A percentile compares a stretch with the other conserved stretches of the same genome.
phyloP scores from a whole-genome alignment of 2,113 vertebrate genomes.

The Ginglymostoma cirratum region DNA sequence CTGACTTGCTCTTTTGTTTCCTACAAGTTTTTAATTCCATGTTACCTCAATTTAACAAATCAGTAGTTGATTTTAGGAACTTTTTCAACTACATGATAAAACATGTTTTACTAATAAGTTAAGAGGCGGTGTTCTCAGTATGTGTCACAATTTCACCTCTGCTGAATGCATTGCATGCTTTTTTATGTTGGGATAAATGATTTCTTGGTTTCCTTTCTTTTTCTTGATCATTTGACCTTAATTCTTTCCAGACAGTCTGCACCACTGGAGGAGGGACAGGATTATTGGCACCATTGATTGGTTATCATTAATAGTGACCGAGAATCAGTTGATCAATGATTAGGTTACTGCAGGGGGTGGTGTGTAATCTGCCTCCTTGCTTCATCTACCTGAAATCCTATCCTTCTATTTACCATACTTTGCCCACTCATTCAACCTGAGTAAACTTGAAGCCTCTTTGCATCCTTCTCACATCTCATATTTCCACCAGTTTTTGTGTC shows the following conservation, averaged over 20 bases:
- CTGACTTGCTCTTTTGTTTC: neutral
- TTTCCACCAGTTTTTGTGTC: too few species aligned
- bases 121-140: neutral
- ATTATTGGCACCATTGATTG: neutral
- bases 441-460: too few species aligned
- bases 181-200: neutral
- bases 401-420: too few species aligned
- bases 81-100: neutral
- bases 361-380: neutral
- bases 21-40: neutral
- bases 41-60: neutral
- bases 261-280: neutral
- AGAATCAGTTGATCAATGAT: neutral
- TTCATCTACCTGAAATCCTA: too few species aligned
- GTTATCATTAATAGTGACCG: neutral
- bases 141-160: neutral
- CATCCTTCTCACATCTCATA: too few species aligned
- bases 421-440: too few species aligned
- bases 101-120: neutral
- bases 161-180: neutral
- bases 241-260: neutral
- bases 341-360: neutral
- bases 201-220: neutral
- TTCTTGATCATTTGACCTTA: neutral
- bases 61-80: neutral